A percentile compares a stretch with the other conserved stretches of the same genome.
Evolutionary conservation across 2,113 vertebrate genomes (phyloP).

Genomic region (Lasiurus borealis): DNA sequence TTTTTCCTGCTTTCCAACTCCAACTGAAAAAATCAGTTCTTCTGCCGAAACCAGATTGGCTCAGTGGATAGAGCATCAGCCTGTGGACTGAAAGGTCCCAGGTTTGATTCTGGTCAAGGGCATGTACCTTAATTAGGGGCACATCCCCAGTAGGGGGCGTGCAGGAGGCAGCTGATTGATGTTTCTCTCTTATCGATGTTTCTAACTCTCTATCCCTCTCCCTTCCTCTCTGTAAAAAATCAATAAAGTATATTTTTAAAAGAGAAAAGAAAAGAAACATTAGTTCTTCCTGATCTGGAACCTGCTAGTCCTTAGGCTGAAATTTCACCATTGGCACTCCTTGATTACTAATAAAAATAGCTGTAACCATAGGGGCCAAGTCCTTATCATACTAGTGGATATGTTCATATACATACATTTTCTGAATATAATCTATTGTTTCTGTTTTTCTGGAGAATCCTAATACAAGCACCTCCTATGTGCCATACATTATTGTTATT

Average conservation of each 20-base stretch:
- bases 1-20: neutral
- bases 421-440: neutral
- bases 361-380: neutral
- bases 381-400: neutral
- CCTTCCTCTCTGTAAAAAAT: too few relatives aligned
- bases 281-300: neutral
- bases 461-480: neutral
- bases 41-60: too few relatives aligned
- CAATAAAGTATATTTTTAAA: too few relatives aligned
- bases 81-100: too few relatives aligned
- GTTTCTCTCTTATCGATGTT: too few relatives aligned
- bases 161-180: too few relatives aligned
- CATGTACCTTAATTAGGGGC: too few relatives aligned
- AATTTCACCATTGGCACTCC: neutral
- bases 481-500: neutral
- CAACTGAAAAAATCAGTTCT: neutral
- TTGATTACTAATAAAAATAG: neutral
- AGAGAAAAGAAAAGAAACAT: too few relatives aligned
- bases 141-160: too few relatives aligned
- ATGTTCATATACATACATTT: neutral
- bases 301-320: neutral
- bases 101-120: too few relatives aligned
- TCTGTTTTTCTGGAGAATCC: neutral
- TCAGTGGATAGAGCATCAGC: too few relatives aligned
- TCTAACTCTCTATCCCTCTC: too few relatives aligned